These are phyloP conservation scores for Cecropterus lyciades DNA, from an alignment of 1,140 invertebrate species.

Conservation along the genomic window DNA sequence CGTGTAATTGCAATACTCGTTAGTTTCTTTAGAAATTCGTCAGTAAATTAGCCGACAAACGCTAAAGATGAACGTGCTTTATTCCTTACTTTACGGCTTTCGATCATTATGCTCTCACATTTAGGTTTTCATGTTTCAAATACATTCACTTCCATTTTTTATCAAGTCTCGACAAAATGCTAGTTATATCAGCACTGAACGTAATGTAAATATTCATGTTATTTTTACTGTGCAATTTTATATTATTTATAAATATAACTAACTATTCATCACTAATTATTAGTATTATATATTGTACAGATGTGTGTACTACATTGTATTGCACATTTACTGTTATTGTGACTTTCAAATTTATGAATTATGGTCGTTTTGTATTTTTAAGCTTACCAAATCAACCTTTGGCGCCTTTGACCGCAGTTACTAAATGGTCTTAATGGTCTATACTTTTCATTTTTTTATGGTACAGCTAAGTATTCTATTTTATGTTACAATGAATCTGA, in stretches of 20 bases:
- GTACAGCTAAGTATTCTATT: neutral
- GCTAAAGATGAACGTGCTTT: constrained; percentile 5
- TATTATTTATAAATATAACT: neutral
- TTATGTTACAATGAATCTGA: constrained; percentile 6
- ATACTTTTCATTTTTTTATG: constrained; percentile 12
- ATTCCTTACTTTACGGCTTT: constrained; percentile 14
- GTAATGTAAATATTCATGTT: no score
- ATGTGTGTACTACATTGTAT: neutral
- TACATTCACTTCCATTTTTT: constrained; percentile 28
- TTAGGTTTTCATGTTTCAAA: constrained; percentile 17
- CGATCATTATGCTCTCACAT: constrained; percentile 20
- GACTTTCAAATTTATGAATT: constrained; percentile 27
- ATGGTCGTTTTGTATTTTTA: constrained; percentile 16
- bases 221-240: neutral
- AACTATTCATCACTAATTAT: constrained; percentile 9
- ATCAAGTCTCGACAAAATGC: no score
- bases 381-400: constrained; percentile 30
- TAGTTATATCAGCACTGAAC: no score
- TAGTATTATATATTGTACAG: neutral
- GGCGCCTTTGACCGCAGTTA: constrained; percentile 20
- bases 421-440: constrained; percentile 13
- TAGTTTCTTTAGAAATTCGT: constrained; percentile 19
- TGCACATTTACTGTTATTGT: constrained; percentile 3
- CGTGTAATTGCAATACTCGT: constrained; percentile 14
- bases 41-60: constrained; percentile 12